Evolutionary conservation across 2,797 vertebrate genomes (phyloP).

Genomic region (Helarctos malayanus): DNA sequence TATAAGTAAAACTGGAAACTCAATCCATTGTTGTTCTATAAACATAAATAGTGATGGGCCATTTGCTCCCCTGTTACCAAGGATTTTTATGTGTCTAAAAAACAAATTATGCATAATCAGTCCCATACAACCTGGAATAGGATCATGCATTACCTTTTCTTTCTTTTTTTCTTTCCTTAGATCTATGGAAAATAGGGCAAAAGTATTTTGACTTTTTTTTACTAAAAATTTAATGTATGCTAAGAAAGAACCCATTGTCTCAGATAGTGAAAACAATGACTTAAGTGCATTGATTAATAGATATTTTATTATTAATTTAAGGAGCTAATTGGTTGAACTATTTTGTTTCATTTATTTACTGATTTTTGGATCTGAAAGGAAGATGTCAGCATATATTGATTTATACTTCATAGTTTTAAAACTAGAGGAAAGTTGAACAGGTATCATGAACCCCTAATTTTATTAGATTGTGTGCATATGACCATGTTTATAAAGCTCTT

Average conservation of each 20-base stretch:
- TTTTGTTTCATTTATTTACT: not conserved
- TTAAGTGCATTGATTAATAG: not conserved
- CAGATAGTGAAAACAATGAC: not conserved
- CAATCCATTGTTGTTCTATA: not conserved
- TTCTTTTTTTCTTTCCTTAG: not conserved
- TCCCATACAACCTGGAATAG: not conserved
- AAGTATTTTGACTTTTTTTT: not conserved
- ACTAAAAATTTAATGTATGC: not conserved
- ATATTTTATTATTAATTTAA: not conserved
- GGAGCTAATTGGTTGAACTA: not conserved
- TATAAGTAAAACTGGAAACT: not conserved
- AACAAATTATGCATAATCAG: not conserved
- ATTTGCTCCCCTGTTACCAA: not conserved
- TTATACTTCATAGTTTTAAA: slow-evolving; percentile 2
- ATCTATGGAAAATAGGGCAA: not conserved
- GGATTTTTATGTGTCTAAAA: not conserved
- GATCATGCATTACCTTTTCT: not conserved
- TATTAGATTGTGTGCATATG: not conserved
- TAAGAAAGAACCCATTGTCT: not conserved
- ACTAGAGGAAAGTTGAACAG: not conserved
- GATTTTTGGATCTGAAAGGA: not conserved
- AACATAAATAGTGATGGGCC: not conserved
- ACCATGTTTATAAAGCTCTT: not conserved
- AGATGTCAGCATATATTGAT: not conserved
- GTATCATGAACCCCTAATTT: not conserved